These are phyloP conservation scores for Danaus plexippus DNA, from an alignment of 1,140 invertebrate genomes.

Conservation along the genomic window DNA sequence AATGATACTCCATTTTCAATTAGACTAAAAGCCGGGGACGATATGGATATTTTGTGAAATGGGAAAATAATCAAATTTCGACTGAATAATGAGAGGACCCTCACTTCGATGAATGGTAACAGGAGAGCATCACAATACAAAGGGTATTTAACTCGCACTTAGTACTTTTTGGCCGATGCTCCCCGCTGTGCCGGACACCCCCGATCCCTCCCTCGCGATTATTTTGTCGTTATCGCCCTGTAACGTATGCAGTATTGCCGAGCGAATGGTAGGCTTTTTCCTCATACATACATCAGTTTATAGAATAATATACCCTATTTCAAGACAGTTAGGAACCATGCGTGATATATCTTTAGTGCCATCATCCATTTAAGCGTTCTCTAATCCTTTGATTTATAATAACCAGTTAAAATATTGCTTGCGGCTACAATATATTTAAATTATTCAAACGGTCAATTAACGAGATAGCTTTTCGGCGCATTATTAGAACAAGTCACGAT, in stretches of 20 bases:
- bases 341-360: slow-evolving; percentile 46
- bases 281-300: not conserved
- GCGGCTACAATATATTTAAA: slow-evolving; percentile 65
- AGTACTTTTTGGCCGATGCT: slow-evolving; percentile 59
- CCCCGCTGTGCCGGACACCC: slow-evolving; percentile 36
- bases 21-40: slow-evolving; percentile 61
- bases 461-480: slow-evolving; percentile 52
- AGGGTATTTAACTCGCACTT: slow-evolving; percentile 69
- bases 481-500: slow-evolving; percentile 33
- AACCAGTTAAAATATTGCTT: slow-evolving; percentile 54
- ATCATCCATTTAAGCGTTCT: slow-evolving; percentile 61
- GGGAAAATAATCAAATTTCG: slow-evolving; percentile 70
- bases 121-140: slow-evolving; percentile 58
- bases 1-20: slow-evolving; percentile 59
- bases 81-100: slow-evolving; percentile 68
- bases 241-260: slow-evolving; percentile 61
- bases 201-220: slow-evolving; percentile 42
- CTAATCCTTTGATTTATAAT: slow-evolving; percentile 71
- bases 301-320: slow-evolving; percentile 11
- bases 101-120: slow-evolving; percentile 51
- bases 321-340: slow-evolving; percentile 13
- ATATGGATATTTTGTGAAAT: slow-evolving; percentile 69
- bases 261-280: slow-evolving; percentile 12
- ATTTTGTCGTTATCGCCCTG: slow-evolving; percentile 64
- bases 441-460: slow-evolving; percentile 68